Evolutionary conservation across 2,888 invertebrate genomes (phyloP), one percentile per base, ranked within the genome.

Genomic region (Andrena hattorfiana): DNA sequence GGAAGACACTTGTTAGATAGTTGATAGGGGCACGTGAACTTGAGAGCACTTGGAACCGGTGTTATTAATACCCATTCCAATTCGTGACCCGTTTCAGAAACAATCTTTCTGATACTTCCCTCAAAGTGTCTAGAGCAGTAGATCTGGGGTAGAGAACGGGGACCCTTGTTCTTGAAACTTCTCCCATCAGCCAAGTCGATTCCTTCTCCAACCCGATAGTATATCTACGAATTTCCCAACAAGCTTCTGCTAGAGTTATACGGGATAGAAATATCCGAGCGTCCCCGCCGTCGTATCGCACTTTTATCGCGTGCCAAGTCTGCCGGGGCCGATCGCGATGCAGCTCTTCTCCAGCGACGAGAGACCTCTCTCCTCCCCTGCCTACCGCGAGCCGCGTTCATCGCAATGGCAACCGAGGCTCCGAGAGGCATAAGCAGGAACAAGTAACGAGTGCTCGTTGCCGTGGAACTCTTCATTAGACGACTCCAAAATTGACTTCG

Each of bases 401-500:
- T 54, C 32, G 62, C n/a, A 62, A 32, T 20, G 20, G 28, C 10
- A 32, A n/a, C 32, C 3, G n/a, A 30, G 16, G 30, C 10, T 23
- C 28, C 49, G 49, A 48, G 26, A 54, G 20, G 62, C 26, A 60
- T 56, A 81, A 81, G 80, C 66, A 67, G 80, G 49, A 64, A 79
- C 80, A 80, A 72, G 81, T 72, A 72, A 81, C 81, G 73, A 81
- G 73, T 63, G 71, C 35, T 81, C 73, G 73, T 73, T 72, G 67
- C 59, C 16, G 48, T 1, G 82, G 64, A 70, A 67, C 69, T 82
- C 83, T 83, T 77, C 83, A 69, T 83, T 83, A 83, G 64, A 77
- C 69, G 56, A 74, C 63, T 66, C 69, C 60, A 73, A 83, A 83
- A 83, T 83, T 77, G 83, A 83, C 83, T 77, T 72, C 77, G 63